A percentile compares a stretch with the other conserved stretches of the same genome.
Conservation (phyloP, 2,797 vertebrate species). For the Siniperca scherzeri region DNA sequence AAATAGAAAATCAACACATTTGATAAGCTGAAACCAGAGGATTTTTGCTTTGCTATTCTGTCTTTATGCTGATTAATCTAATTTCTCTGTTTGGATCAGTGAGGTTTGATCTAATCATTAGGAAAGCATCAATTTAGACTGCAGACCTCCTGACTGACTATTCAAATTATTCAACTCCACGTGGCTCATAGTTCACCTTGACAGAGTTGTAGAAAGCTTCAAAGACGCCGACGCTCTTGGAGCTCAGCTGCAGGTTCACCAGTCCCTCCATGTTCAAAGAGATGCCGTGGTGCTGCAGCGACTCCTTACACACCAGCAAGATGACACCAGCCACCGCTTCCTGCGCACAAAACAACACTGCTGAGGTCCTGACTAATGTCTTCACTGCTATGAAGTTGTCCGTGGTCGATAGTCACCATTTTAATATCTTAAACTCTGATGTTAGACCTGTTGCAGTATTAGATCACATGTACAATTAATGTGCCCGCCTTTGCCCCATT, state of each 20-base stretch:
- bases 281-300: constrained; percentile 95
- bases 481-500: not conserved
- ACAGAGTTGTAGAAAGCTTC: constrained; percentile 99
- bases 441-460: not conserved
- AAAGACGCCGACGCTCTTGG: constrained; percentile 97
- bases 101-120: not conserved
- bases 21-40: not conserved
- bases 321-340: constrained; percentile 94
- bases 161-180: too few relatives aligned
- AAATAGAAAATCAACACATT: not conserved
- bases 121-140: not conserved
- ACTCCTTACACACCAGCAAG: constrained; percentile 91
- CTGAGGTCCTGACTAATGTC: not conserved
- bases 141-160: not conserved
- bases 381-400: not conserved
- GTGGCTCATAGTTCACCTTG: constrained; percentile 86
- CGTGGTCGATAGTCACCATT: not conserved
- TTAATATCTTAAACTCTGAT: not conserved
- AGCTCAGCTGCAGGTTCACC: constrained; percentile 96
- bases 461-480: too few relatives aligned
- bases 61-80: not conserved
- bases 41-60: not conserved
- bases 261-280: constrained; percentile 94
- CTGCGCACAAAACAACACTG: constrained; percentile 71
- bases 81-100: not conserved